phyloP scores from a whole-genome alignment of 2,888 invertebrate genomes.

The Rosalia funebris region DNA sequence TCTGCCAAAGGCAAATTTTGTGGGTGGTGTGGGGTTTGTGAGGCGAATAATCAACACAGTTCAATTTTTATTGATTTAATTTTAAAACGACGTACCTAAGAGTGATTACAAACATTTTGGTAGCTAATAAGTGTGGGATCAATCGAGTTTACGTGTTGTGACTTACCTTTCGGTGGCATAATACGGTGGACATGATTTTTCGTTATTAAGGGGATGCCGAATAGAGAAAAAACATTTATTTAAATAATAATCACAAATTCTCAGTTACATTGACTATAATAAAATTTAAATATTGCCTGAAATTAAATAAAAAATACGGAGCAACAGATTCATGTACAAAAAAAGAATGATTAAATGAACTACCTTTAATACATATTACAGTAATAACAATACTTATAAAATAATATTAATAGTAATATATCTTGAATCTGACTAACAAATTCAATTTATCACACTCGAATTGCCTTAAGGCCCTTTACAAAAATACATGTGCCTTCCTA shows the following conservation, averaged over 20 bases:
- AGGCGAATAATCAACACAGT: no score
- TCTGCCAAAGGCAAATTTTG: no score
- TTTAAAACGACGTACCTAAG: no score
- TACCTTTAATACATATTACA: slow-evolving; percentile 27
- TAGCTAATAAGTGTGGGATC: no score
- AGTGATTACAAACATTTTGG: no score
- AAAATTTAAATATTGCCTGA: slow-evolving; percentile 35
- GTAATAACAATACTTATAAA: slow-evolving; percentile 38
- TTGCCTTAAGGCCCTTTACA: slow-evolving; percentile 62
- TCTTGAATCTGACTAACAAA: slow-evolving; percentile 55
- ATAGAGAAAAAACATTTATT: slow-evolving; percentile 31
- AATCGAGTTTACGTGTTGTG: no score
- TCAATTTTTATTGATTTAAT: no score
- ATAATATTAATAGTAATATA: slow-evolving; percentile 41
- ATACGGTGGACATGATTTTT: no score
- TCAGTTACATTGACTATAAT: slow-evolving; percentile 35
- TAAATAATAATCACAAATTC: slow-evolving; percentile 41
- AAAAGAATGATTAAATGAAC: slow-evolving; percentile 16
- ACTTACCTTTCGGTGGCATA: no score
- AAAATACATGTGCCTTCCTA: slow-evolving; percentile 62
- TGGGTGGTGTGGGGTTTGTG: no score
- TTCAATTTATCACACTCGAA: slow-evolving; percentile 63
- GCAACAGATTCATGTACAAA: slow-evolving; percentile 36
- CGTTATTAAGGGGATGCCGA: no score
- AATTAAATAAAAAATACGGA: slow-evolving; percentile 37